Evolutionary conservation across 2,797 vertebrate genomes (phyloP).

Genomic region (Neopelma chrysocephalum): DNA sequence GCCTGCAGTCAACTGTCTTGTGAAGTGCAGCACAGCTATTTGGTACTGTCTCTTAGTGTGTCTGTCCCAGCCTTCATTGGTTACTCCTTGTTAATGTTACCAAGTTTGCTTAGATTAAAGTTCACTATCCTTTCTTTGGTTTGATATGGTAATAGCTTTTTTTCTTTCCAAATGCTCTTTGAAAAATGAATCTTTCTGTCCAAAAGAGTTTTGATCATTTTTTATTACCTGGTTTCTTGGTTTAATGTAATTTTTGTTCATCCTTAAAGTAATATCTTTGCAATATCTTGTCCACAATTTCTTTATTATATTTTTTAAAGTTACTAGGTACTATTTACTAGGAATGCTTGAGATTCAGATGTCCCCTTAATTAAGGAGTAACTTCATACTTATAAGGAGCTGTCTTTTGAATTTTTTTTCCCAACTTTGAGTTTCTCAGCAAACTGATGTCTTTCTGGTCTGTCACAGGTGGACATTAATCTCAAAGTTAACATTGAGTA

Average conservation of each 20-base stretch:
- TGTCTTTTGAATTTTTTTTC: neutral
- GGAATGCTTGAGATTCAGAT: neutral
- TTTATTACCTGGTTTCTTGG: neutral
- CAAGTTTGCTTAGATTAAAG: neutral
- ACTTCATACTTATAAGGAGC: neutral
- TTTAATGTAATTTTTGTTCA: neutral
- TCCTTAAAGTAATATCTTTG: neutral
- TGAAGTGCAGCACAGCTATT: conserved; percentile 2
- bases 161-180: neutral
- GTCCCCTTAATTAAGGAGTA: neutral
- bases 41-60: neutral
- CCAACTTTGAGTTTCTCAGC: neutral
- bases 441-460: neutral
- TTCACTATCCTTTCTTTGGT: neutral
- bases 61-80: neutral
- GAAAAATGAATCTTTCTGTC: neutral
- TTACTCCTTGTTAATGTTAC: neutral
- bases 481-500: neutral
- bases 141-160: neutral
- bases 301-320: neutral
- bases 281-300: neutral
- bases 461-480: neutral
- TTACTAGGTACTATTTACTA: neutral
- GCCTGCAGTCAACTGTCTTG: neutral
- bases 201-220: neutral